Percentiles rank a stretch among this genome's conserved stretches.
Conservation (phyloP, 2,797 vertebrate species). For the Rhabdomys pumilio region DNA sequence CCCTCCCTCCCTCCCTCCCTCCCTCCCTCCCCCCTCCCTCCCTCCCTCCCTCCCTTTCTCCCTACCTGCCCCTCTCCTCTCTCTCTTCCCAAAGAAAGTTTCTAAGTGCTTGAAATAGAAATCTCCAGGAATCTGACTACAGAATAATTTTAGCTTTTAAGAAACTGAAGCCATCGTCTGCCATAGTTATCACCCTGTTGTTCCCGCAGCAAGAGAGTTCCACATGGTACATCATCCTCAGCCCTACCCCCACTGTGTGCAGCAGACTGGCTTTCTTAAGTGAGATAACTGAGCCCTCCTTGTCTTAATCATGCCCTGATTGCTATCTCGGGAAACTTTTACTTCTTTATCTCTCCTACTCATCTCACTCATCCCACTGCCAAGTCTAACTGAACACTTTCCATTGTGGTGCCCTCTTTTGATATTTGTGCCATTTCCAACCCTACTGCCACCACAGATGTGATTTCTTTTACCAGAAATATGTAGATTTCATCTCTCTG, state of each 20-base stretch:
- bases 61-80: too few relatives aligned
- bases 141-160: conserved; percentile 30
- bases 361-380: neutral
- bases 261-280: neutral
- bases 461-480: conserved; percentile 20
- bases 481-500: neutral
- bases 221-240: neutral
- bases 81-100: neutral
- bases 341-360: neutral
- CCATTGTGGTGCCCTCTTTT: neutral
- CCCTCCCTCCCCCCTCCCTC: too few relatives aligned
- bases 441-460: neutral
- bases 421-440: neutral
- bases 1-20: too few relatives aligned
- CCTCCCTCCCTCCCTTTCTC: rapidly evolving
- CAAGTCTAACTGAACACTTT: neutral
- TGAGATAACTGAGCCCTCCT: neutral
- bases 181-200: neutral
- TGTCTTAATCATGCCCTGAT: neutral
- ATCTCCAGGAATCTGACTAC: neutral
- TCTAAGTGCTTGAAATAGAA: neutral
- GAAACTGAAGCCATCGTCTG: neutral
- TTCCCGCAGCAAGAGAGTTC: neutral
- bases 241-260: neutral
- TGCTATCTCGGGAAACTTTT: neutral